Percentiles rank a stretch among this genome's conserved stretches.
Evolutionary conservation across 64 coral and sea anemone species (phyloP).

Genomic region (Pocillopora damicornis): DNA sequence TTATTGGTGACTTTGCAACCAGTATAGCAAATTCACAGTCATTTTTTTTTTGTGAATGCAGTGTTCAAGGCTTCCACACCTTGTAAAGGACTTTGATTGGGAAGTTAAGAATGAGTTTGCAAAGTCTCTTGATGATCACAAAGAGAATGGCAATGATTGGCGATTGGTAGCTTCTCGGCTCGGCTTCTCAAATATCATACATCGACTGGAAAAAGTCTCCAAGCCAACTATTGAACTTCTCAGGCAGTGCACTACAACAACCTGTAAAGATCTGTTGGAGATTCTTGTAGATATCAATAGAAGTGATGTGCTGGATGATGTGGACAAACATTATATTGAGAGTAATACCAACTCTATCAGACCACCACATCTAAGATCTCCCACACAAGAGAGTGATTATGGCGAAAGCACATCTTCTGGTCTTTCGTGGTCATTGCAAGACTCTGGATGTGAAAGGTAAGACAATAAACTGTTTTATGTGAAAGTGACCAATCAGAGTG

Average conservation of each 20-base stretch:
- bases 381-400: background rate
- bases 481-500: too few species aligned
- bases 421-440: constrained; percentile 12
- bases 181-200: constrained; percentile 38
- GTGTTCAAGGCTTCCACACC: background rate
- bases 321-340: background rate
- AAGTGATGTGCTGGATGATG: constrained; percentile 19
- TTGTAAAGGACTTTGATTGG: constrained; percentile 41
- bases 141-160: constrained; percentile 64
- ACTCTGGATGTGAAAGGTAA: constrained; percentile 9
- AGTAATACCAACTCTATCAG: background rate
- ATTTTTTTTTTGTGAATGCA: background rate
- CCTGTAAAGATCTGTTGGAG: background rate
- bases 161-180: constrained; percentile 62
- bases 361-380: background rate
- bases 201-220: background rate
- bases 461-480: background rate
- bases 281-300: constrained; percentile 5
- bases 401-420: background rate
- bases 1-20: too few species aligned
- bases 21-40: too few species aligned
- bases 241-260: constrained; percentile 21
- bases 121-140: constrained; percentile 43
- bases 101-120: constrained; percentile 59
- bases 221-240: constrained; percentile 56